A percentile compares a stretch with the other conserved stretches of the same genome.
These are phyloP conservation scores for Gopherus evgoodei DNA, from an alignment of 2,113 vertebrate genomes.

Conservation along the genomic window DNA sequence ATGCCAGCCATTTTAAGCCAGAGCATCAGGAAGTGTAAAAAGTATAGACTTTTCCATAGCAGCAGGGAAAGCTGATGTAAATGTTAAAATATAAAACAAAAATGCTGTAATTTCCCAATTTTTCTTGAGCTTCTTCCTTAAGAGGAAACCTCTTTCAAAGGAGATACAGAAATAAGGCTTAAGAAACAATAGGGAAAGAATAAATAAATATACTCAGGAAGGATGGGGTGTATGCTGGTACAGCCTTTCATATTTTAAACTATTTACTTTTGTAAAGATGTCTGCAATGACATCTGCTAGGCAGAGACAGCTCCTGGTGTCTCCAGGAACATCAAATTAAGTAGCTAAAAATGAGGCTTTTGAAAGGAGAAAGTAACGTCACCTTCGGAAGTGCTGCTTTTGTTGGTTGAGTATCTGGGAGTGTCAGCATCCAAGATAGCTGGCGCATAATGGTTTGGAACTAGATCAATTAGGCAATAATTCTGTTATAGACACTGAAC, in stretches of 20 bases:
- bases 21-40: not conserved
- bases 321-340: conserved; percentile 6
- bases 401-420: conserved; percentile 10
- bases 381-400: not conserved
- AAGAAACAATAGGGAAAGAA: conserved; percentile 39
- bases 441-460: not conserved
- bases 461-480: not conserved
- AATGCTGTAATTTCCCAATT: not conserved
- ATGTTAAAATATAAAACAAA: conserved; percentile 18
- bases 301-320: not conserved
- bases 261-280: not conserved
- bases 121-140: not conserved
- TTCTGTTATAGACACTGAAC: not conserved
- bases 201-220: not conserved
- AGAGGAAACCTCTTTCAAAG: not conserved
- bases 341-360: conserved; percentile 34
- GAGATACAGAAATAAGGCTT: conserved; percentile 1
- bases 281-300: not conserved
- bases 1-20: not conserved
- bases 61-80: not conserved
- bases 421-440: not conserved
- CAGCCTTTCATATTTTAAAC: not conserved
- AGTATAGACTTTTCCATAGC: too few species aligned
- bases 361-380: conserved; percentile 8
- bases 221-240: not conserved